Conservation (phyloP, 1,140 invertebrate species). For the Hestina assimilis region DNA sequence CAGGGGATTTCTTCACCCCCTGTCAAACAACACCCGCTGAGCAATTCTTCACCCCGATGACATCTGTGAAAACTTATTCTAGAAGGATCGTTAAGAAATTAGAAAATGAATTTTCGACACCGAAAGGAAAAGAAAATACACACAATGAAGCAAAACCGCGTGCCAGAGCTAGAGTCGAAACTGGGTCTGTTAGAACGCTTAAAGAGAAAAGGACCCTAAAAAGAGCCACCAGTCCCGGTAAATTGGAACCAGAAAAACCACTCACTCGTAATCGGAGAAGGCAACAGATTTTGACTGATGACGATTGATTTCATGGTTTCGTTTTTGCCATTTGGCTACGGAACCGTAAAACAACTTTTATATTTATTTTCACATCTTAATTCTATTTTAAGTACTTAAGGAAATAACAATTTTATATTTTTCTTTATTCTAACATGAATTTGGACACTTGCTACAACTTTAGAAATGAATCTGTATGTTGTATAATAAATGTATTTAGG, state of each 20-base stretch:
- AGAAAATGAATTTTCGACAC: conserved; percentile 50
- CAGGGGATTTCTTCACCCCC: conserved; percentile 5
- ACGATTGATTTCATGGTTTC: not conserved
- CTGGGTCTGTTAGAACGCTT: not conserved
- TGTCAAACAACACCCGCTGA: conserved; percentile 11
- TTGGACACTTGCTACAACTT: too few species aligned
- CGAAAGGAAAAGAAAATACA: conserved; percentile 29
- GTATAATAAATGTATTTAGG: too few species aligned
- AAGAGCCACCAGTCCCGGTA: conserved; percentile 48
- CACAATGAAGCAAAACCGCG: not conserved
- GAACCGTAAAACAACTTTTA: too few species aligned
- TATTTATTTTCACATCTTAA: too few species aligned
- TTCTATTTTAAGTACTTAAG: too few species aligned
- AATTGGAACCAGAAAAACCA: conserved; percentile 30
- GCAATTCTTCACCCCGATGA: conserved; percentile 51
- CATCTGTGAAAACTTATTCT: conserved; percentile 47
- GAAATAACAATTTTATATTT: too few species aligned
- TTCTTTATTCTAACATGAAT: too few species aligned
- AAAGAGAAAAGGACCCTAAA: conserved; percentile 32
- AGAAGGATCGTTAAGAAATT: conserved; percentile 58
- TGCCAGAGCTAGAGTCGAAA: conserved; percentile 11
- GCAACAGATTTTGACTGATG: not conserved
- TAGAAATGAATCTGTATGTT: too few species aligned
- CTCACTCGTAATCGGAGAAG: not conserved
- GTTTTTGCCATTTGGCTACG: too few species aligned